phyloP scores from a whole-genome alignment of 2,888 invertebrate genomes.

The Cetonia aurata region DNA sequence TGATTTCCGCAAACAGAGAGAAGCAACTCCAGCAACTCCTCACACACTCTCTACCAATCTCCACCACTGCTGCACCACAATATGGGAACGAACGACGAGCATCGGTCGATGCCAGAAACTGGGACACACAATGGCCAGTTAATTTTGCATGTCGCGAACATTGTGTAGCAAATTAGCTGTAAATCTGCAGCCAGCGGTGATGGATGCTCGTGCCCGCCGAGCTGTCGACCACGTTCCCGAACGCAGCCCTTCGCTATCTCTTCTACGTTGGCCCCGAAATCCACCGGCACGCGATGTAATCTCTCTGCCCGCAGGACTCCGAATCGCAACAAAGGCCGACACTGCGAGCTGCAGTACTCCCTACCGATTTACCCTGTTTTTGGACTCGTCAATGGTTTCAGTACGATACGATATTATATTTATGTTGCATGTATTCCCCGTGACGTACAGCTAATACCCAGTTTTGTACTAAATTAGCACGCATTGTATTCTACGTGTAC shows the following conservation, averaged over 20 bases:
- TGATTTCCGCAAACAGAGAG: too few species aligned
- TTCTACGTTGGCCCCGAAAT: conserved; percentile 51
- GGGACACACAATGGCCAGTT: conserved; percentile 60
- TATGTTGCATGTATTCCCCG: too few species aligned
- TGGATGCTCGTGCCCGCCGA: conserved; percentile 60
- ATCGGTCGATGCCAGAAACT: conserved; percentile 40
- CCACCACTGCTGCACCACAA: neutral
- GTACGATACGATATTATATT: too few species aligned
- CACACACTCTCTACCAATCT: too few species aligned
- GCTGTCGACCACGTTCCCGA: conserved; percentile 58
- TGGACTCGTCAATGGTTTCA: too few species aligned
- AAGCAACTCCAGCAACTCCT: too few species aligned
- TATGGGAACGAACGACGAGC: neutral
- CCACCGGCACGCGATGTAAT: conserved; percentile 54
- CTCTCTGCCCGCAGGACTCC: conserved; percentile 20
- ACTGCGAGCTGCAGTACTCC: conserved; percentile 40
- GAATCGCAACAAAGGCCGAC: conserved; percentile 39
- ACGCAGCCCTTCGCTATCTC: conserved; percentile 53
- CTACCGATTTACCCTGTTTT: neutral
- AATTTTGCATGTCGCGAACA: conserved; percentile 64
- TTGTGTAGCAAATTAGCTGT: conserved; percentile 64
- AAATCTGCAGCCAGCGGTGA: conserved; percentile 61
- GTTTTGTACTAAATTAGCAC: too few species aligned
- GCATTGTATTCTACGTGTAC: too few species aligned
- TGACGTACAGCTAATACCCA: too few species aligned